Conservation (phyloP, 2,113 vertebrate genomes). For the Pterocles gutturalis region DNA sequence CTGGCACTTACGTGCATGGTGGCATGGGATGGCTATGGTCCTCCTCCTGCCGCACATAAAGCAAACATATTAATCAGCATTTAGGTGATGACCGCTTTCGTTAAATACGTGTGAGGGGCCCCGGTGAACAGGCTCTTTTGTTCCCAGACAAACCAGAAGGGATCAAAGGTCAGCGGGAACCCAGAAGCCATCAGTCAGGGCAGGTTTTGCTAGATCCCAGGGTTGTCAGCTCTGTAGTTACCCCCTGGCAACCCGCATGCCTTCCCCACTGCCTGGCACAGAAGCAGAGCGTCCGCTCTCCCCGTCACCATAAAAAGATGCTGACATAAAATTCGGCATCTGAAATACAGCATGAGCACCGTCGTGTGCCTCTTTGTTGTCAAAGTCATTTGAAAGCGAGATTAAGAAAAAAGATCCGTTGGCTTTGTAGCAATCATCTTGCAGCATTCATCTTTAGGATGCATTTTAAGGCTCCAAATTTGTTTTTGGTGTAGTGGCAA, state of each 20-base stretch:
- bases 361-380: neutral
- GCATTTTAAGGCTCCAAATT: constrained; percentile 35
- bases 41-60: neutral
- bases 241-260: constrained; percentile 79
- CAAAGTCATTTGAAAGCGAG: neutral
- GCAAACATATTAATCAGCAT: constrained; percentile 67
- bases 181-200: constrained; percentile 88
- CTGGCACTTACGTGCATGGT: neutral
- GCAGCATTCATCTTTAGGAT: neutral
- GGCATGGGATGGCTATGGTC: accelerated
- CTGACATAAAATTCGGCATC: constrained; percentile 62
- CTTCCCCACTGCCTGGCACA: constrained; percentile 59
- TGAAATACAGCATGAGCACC: constrained; percentile 40
- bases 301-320: constrained; percentile 63
- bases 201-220: constrained; percentile 80
- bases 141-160: constrained; percentile 77
- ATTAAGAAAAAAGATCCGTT: neutral
- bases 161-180: constrained; percentile 86
- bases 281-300: constrained; percentile 46
- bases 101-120: constrained; percentile 74
- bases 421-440: neutral
- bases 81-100: constrained; percentile 64
- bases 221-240: constrained; percentile 84
- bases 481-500: neutral
- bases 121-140: constrained; percentile 79